Evolutionary conservation across 2,113 vertebrate species (phyloP).

Genomic region (Mormyrus lacerda): DNA sequence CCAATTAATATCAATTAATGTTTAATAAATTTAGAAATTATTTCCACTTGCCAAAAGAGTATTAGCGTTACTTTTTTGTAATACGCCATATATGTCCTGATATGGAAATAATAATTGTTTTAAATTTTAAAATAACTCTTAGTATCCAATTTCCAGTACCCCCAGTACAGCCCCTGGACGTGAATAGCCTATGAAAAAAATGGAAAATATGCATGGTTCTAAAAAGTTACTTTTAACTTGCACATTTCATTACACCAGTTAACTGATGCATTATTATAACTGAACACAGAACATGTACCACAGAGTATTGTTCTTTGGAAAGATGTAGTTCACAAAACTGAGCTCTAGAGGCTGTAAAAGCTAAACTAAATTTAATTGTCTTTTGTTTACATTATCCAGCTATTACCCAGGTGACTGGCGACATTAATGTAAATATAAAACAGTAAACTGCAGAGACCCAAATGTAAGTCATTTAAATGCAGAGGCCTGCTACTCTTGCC

Average conservation of each 20-base stretch:
- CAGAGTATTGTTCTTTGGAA: background rate
- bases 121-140: background rate
- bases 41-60: background rate
- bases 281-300: background rate
- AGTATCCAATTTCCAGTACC: background rate
- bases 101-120: background rate
- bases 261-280: background rate
- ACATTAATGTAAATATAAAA: background rate
- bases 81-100: background rate
- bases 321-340: background rate
- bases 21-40: background rate
- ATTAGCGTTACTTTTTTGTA: background rate
- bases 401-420: background rate
- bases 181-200: background rate
- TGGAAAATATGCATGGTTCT: background rate
- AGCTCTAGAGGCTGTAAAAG: background rate
- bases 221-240: background rate
- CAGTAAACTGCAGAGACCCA: background rate
- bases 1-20: background rate
- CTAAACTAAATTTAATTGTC: background rate
- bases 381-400: background rate
- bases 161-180: background rate
- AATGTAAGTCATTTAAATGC: background rate
- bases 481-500: background rate
- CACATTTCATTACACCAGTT: background rate